Base-by-base conservation (phyloP, 2,797 vertebrate genomes). In the Glyptemys insculpta region DNA sequence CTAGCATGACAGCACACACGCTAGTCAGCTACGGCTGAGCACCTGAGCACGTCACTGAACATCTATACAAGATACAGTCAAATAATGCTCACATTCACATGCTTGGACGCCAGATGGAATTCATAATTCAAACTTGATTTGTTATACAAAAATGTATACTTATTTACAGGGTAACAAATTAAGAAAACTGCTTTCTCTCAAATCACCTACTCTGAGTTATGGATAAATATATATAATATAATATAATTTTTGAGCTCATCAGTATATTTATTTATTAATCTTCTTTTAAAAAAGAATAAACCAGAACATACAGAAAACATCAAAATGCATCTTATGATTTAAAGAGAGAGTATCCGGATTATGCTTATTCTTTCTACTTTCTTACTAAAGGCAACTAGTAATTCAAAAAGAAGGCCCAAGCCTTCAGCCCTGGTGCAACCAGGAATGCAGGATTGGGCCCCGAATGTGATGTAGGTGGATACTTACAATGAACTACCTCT, bases 121-220 rank as follows among this genome's bases (percentile, higher is more conserved):
- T 97, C 98, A 98, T 98, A 98, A 90, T 98, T 99, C 98, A 98
- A 98, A 97, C 98, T 98, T 97, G 95, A 97, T 98, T 98, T 98
- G 97, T 97, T 98, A 98, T 99, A 99, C 98, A 99, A 98, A 98
- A 98, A 98, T 97, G 96, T 97, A 97, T 99, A 98, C 97, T 98
- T 99, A 99, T 99, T 98, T 99, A 99, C 99, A 99, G 97, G 97
- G 97, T 98, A 98, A 98, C 97, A 98, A 99, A 98, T 98, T 99
- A 99, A 98, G 95, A 98, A 97, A 98, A 98, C 90, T 59, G 98
- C 98, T 99, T 98, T 98, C 72, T 93, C 98, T 98, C 98, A 97
- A 97, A 97, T 98, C 59, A 98, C 96, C 96, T 98, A 94, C 98
- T 98, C 97, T 97, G 97, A 97, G 96, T 97, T 98, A 97, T 98